Base-by-base conservation (phyloP, 1,140 invertebrate species). In the Habropoda laboriosa region DNA sequence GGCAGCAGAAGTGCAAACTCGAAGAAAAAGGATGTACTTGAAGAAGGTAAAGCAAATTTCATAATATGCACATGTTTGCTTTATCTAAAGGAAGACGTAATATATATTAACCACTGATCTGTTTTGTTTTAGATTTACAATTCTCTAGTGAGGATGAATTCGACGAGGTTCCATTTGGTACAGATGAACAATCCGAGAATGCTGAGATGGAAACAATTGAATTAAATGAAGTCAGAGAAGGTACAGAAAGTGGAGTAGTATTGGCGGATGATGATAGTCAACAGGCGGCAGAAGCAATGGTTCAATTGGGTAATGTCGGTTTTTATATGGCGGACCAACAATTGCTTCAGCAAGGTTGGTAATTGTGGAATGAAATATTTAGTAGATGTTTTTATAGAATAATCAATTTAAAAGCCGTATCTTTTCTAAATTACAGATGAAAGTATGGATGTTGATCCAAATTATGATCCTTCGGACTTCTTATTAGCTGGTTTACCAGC, bases 401-500 rank as follows among this genome's bases (percentile, higher is more conserved):
- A 53, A 8, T 13, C 18, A 71, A 63, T 27, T 55, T 24, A 6
- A 13, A 75, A 49, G 42, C 79, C 21, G 57, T 74, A 83, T 80
- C n/a, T 81, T 79, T 60, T 60, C 45, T 35, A 55, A 21, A 51
- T 90, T 89, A 16, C 85, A 95, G 96, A 97, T 82, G 96, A 97
- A 86, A 96, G 95, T 74, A 95, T 96, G 93, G 96, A 96, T 83
- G 95, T 97, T 12, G 96, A 97, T 93, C 96, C 96, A 12, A 96
- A 96, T 88, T 98, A 98, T 91, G 97, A 98, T 93, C 97, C 97
- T 16, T 97, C 97, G 2, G 97, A 97, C 89, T 97, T 97, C 85
- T 89, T 97, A 16, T 94, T 97, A 79, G 94, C 94, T 51, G 93
- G 93, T 13, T 88, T 95, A 57, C 93, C 94, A 8, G 85, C 86